These are phyloP conservation scores for Hassar affinis DNA, from an alignment of 2,113 vertebrate genomes.

Conservation along the genomic window DNA sequence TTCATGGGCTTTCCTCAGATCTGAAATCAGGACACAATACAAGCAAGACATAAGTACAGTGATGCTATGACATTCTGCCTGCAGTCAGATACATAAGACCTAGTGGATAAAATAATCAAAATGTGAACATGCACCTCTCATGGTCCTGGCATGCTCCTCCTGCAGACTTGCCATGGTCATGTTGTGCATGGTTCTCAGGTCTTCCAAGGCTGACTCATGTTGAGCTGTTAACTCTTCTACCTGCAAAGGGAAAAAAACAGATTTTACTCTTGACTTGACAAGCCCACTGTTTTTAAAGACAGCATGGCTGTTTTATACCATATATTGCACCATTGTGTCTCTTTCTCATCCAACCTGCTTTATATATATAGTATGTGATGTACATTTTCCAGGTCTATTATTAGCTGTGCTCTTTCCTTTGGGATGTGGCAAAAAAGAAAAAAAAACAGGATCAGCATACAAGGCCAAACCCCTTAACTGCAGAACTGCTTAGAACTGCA, in stretches of 20 bases:
- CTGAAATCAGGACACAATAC: constrained; percentile 62
- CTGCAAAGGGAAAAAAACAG: constrained; percentile 60
- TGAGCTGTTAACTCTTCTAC: constrained; percentile 83
- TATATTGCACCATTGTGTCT: background rate
- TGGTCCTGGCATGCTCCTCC: constrained; percentile 83
- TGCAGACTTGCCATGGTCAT: constrained; percentile 80
- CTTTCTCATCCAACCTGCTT: background rate
- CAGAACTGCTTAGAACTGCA: background rate
- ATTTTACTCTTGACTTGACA: background rate
- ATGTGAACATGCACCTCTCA: constrained; percentile 76
- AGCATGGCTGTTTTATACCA: background rate
- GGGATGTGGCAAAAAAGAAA: background rate
- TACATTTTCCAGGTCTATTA: background rate
- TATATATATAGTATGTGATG: constrained; percentile 1
- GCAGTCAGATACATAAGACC: background rate
- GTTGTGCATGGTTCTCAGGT: constrained; percentile 83
- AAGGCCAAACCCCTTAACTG: background rate
- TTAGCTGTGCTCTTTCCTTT: constrained; percentile 1
- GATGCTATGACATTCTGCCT: background rate
- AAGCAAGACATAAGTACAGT: background rate
- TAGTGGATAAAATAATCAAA: background rate
- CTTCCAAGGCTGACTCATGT: constrained; percentile 79
- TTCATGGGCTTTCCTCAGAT: constrained; percentile 84
- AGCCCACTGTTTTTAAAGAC: background rate
- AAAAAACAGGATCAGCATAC: background rate